Evolutionary conservation across 2,113 vertebrate genomes (phyloP), one percentile per base, ranked within the genome.

Genomic region (Halichoerus grypus): DNA sequence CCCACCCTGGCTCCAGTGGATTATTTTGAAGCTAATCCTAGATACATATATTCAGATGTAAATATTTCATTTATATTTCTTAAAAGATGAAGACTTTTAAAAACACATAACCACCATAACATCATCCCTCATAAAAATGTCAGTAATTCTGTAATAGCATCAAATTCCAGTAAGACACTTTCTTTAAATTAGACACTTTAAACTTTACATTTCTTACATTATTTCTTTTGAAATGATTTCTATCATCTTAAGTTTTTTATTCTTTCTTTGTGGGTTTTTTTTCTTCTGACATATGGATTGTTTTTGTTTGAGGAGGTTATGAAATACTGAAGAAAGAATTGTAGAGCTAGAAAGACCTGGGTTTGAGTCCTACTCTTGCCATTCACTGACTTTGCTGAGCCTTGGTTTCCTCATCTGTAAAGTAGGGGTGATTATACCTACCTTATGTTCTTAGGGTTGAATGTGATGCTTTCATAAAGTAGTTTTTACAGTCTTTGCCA

Each of bases 401-500:
- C n/a, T 93, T 97, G 57, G 53, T 96, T 97, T 97, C 71, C 49
- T 95, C n/a, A 67, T 89, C 65, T 93, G 72, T 95, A 96, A 97
- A 98, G 90, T 71, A 91, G 51, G 42, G 5, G 33, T 88, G 88
- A 91, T 95, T 97, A 79, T 71, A 84, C 63, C 85, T 91, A 80
- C 88, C 24, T 97, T 63, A 57, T 88, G 81, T 63, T 85, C 57
- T 83, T 94, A 91, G 55, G 51, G 7, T 92, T 97, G 59, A 95
- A 91, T 91, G 31, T 77, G 79, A 91, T 98, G 33, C 57, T 71
- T 94, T 26, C 1, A 1, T 95, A 72, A 94, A 94, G 18, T 88
- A 87, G 33, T 97, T 26, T 76, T 93, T 81, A 71, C 63, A 94
- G 16, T 95, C 77, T 96, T 33, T 91, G 18, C 53, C 71, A 89